Base-by-base conservation (phyloP, 2,113 vertebrate species). In the Scomber colias region DNA sequence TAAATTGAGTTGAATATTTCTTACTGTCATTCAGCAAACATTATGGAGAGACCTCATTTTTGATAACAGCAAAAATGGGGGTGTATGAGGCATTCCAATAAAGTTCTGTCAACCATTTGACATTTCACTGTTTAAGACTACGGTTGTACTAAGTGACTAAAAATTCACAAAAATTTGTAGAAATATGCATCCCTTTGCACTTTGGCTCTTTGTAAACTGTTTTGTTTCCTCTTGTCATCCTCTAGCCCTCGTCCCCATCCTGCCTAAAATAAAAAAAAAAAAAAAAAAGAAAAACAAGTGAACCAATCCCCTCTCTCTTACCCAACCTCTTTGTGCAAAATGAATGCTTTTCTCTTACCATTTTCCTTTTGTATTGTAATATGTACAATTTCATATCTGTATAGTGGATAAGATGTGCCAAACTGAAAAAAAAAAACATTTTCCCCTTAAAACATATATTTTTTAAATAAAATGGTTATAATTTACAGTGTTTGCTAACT, bases 331-430 rank as follows among this genome's bases (percentile, higher is more conserved):
- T 91, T 92, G 92, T 92, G 92, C 91, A 91, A 92, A 92, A 79
- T 92, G 83, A 93, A 94, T 95, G 93, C 93, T 95, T 92, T 90
- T 91, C 87, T 91, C 92, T 82, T 90, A 76, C 88, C 90, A 67
- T 83, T 89, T 90, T 91, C 88, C 89, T 95, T 95, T 95, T 95
- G 92, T 95, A 95, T 94, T 95, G 94, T 95, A 94, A 91, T 77
- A 94, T 95, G 94, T 95, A 95, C 75, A 92, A 92, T 95, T 95
- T 95, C 94, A 95, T 94, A 95, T 95, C 81, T 95, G 94, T 96
- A 94, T 94, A 96, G 94, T 95, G 94, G 92, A 91, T 93, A 93
- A 94, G 90, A 94, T 95, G 95, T 94, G 94, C 93, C 93, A 94
- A 94, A 94, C 90, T 90, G 79, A 87, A 84, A 83, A 88, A 54